A percentile compares a stretch with the other conserved stretches of the same genome.
Evolutionary conservation across 2,888 invertebrate species (phyloP).

Genomic region (Xylota sylvarum): DNA sequence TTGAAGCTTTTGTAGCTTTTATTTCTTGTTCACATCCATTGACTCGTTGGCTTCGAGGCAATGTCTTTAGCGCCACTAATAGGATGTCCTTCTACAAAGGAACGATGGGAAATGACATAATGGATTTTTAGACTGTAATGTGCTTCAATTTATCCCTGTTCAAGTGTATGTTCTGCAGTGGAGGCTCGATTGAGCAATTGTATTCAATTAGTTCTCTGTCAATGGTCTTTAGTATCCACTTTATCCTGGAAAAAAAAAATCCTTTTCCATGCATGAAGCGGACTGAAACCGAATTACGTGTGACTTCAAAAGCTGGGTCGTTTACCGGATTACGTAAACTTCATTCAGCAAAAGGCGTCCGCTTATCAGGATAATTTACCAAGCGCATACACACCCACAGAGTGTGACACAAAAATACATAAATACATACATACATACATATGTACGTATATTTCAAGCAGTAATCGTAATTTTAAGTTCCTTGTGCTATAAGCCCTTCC

Average conservation of each 20-base stretch:
- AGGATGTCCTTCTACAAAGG: not conserved
- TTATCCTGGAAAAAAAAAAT: not conserved
- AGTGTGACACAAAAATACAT: not conserved
- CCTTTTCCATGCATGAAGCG: not conserved
- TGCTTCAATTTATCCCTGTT: constrained; percentile 22
- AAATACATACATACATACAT: too few relatives aligned
- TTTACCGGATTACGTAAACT: constrained; percentile 14
- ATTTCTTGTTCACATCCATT: not conserved
- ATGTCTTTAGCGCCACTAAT: not conserved
- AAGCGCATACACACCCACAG: not conserved
- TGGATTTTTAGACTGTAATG: constrained; percentile 27
- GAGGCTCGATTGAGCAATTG: constrained; percentile 32
- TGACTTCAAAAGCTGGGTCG: not conserved
- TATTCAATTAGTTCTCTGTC: constrained; percentile 30
- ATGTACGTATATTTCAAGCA: not conserved
- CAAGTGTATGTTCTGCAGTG: constrained; percentile 4
- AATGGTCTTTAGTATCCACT: not conserved
- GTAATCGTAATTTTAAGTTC: constrained; percentile 18
- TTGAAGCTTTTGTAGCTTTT: constrained; percentile 44
- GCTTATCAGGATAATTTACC: constrained; percentile 18
- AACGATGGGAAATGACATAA: constrained; percentile 1
- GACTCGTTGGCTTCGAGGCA: constrained; percentile 3
- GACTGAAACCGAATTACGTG: not conserved
- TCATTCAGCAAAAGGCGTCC: constrained; percentile 20
- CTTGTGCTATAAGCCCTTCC: not conserved